These are phyloP conservation scores for Lates calcarifer DNA, from an alignment of 2,113 vertebrate genomes.

Conservation along the genomic window DNA sequence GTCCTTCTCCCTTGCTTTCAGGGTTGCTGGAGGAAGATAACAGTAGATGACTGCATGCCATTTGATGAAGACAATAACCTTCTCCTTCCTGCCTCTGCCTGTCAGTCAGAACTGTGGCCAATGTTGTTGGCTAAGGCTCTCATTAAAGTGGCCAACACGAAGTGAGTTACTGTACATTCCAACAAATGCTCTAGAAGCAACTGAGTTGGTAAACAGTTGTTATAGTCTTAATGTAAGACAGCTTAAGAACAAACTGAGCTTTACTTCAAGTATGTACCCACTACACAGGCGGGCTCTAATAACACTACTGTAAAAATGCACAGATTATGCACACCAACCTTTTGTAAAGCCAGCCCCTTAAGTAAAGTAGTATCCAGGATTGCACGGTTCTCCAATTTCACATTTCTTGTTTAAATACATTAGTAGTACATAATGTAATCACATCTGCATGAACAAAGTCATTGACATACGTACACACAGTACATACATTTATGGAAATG, in stretches of 20 bases:
- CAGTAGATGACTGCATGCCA: conserved; percentile 92
- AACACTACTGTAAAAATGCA: not conserved
- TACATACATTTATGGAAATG: not conserved
- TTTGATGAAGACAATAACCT: conserved; percentile 90
- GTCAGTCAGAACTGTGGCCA: conserved; percentile 92
- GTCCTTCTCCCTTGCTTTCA: conserved; percentile 67
- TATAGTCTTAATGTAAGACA: not conserved
- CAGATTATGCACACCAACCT: conserved; percentile 14
- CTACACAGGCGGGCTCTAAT: not conserved
- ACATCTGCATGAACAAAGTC: not conserved
- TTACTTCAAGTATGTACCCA: conserved; percentile 7
- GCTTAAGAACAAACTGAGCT: not conserved
- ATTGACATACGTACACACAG: not conserved
- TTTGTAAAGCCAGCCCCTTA: not conserved
- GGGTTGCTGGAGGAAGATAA: conserved; percentile 96
- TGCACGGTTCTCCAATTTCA: not conserved
- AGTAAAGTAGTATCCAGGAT: not conserved
- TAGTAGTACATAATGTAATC: not conserved
- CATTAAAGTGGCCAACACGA: conserved; percentile 91
- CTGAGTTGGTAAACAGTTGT: conserved; percentile 8
- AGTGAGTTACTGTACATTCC: conserved; percentile 84
- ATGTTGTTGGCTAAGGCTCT: conserved; percentile 94
- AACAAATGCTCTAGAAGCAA: not conserved
- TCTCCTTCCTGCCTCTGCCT: conserved; percentile 89
- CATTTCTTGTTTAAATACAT: not conserved